Evolutionary conservation across 1,140 invertebrate genomes (phyloP), one percentile per base, ranked within the genome.

Genomic region (Archivesica marissinica): DNA sequence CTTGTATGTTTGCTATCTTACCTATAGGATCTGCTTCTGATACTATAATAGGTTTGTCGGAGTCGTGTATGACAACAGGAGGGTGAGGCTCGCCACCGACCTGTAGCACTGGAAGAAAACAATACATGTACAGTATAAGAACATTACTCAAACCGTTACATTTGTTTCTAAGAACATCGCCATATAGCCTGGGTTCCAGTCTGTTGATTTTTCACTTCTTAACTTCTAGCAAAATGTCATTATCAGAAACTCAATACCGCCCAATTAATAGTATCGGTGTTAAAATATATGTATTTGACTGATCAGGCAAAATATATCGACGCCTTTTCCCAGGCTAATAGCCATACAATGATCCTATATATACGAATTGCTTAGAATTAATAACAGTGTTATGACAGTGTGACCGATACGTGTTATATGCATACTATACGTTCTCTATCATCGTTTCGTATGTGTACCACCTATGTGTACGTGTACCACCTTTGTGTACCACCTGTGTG

Each of bases 1-100:
- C n/a, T n/a, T n/a, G n/a, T n/a, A n/a, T n/a, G n/a, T n/a, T n/a
- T n/a, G n/a, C n/a, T n/a, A n/a, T 13, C 66, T 41, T 70, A 70
- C 66, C 66, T 44, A 70, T 23, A 25, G 41, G 25, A 20, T 70
- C 66, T 25, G 41, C 35, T 70, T 70, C 66, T 11, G 66, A 70
- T 28, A 70, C 66, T 23, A 70, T 41, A 15, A 70, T 70, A 2
- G 66, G 66, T 44, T 70, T 70, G 39, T 70, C 66, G 6, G 66
- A 44, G 3, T 44, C 66, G 25, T 70, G 41, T 1, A 70, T 70
- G 11, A 70, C 38, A 47, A 70, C 66, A 39, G 66, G 66, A 25
- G 66, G 66, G 23, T 70, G 35, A n/a, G 66, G 66, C 39, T 70
- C 38, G 11, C 66, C 66, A 25, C 20, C 1, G 2, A 70, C 47